Percentiles rank a stretch among this genome's conserved stretches.
Conservation (phyloP, 1,140 invertebrate species). For the Drosophila kikkawai region DNA sequence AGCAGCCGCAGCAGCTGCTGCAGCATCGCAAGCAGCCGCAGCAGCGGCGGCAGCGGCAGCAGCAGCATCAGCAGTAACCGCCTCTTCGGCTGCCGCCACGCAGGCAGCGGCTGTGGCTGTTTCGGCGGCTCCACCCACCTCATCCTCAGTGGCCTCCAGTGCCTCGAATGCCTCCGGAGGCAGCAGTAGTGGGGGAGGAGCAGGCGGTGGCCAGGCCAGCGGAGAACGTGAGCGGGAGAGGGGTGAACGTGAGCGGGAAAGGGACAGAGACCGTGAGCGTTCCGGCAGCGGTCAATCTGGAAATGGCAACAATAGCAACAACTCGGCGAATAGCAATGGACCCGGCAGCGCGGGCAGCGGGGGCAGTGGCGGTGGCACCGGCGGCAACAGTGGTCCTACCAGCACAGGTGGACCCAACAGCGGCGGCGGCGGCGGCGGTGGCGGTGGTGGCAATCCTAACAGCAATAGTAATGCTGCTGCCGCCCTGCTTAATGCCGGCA, state of each 20-base stretch:
- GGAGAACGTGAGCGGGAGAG: slow-evolving; percentile 40
- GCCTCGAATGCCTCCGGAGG: slow-evolving; percentile 7
- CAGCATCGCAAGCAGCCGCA: slow-evolving; percentile 25
- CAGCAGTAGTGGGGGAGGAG: slow-evolving; percentile 12
- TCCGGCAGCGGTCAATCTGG: slow-evolving; percentile 47
- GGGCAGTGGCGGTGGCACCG: slow-evolving; percentile 34
- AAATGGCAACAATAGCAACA: slow-evolving; percentile 59
- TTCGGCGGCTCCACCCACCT: slow-evolving; percentile 30
- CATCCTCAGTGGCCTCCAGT: slow-evolving; percentile 85
- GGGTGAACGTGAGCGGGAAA: slow-evolving; percentile 29
- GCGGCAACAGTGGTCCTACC: slow-evolving; percentile 28
- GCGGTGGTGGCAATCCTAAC: slow-evolving; percentile 37
- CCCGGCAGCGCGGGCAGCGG: slow-evolving; percentile 70
- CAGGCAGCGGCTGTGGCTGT: slow-evolving; percentile 15
- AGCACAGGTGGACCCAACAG: slow-evolving; percentile 50
- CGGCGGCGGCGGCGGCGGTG: slow-evolving; percentile 25
- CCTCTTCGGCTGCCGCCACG: slow-evolving; percentile 2
- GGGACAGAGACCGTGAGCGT: slow-evolving; percentile 25
- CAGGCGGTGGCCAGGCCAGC: slow-evolving; percentile 21
- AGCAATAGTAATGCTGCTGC: slow-evolving; percentile 61
- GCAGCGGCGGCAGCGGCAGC: slow-evolving; percentile 85
- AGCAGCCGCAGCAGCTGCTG: slow-evolving; percentile 21
- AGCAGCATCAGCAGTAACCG: slow-evolving; percentile 11
- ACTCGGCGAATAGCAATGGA: slow-evolving; percentile 68
- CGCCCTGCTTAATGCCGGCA: slow-evolving; percentile 42